Conservation (phyloP, 2,113 vertebrate species). For the Oncorhynchus clarkii region DNA sequence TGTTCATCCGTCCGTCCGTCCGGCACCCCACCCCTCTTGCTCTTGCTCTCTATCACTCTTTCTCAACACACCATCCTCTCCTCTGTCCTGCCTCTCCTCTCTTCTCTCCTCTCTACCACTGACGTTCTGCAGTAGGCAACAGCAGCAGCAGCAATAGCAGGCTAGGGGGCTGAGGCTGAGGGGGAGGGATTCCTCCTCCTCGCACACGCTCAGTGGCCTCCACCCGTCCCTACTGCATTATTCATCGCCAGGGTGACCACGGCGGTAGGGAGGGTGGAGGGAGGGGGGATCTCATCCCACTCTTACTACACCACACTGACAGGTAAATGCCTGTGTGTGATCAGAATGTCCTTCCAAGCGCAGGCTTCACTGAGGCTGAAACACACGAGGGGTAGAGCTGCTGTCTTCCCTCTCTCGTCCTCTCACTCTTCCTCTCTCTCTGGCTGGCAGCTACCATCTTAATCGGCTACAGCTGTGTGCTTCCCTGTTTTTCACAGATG, state of each 20-base stretch:
- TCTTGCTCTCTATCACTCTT: constrained; percentile 30
- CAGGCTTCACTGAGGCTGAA: neutral
- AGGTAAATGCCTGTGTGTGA: constrained; percentile 20
- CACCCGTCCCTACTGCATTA: constrained; percentile 66
- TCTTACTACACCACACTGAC: constrained; percentile 13
- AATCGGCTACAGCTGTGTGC: neutral
- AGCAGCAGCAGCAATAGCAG: neutral
- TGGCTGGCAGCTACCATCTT: neutral
- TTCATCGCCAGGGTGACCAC: constrained; percentile 56
- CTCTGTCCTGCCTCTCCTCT: constrained; percentile 48
- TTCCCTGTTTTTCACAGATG: neutral
- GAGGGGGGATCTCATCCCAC: neutral
- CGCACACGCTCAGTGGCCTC: constrained; percentile 55
- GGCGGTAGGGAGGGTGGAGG: constrained; percentile 14
- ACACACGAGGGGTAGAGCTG: neutral
- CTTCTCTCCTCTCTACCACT: constrained; percentile 28
- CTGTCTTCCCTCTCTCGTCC: neutral
- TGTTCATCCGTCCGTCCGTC: constrained; percentile 46
- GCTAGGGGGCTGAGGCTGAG: neutral
- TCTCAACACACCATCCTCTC: constrained; percentile 49
- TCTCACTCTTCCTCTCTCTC: neutral
- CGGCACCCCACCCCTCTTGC: constrained; percentile 13
- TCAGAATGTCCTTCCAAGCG: constrained; percentile 16
- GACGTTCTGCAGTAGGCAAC: constrained; percentile 36
- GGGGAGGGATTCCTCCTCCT: neutral